phyloP scores from a whole-genome alignment of 2,113 vertebrate species.

The Neogobius melanostomus region DNA sequence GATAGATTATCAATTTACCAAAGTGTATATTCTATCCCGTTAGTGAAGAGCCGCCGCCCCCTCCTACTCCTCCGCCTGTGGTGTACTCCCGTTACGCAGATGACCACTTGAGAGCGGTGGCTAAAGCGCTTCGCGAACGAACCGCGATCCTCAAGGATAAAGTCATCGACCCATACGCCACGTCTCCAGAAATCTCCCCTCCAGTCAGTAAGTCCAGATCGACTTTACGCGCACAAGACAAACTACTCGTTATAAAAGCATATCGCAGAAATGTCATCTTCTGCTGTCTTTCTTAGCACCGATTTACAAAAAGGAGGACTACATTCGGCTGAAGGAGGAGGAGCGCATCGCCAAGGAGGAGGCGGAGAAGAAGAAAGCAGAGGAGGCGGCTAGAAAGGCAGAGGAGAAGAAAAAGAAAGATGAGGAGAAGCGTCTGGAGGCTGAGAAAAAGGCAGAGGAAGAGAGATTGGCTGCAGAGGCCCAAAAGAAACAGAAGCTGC shows the following conservation, averaged over 20 bases:
- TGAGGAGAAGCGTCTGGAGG: constrained; percentile 64
- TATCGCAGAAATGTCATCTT: not conserved
- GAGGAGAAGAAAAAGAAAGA: constrained; percentile 74
- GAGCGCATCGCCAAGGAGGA: constrained; percentile 67
- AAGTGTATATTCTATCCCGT: constrained; percentile 3
- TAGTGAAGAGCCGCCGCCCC: constrained; percentile 48
- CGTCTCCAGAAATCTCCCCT: constrained; percentile 84
- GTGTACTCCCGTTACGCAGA: constrained; percentile 75
- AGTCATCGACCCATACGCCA: constrained; percentile 76
- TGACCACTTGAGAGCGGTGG: constrained; percentile 66
- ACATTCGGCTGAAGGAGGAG: constrained; percentile 60
- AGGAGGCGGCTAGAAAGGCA: constrained; percentile 63
- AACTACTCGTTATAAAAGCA: not conserved
- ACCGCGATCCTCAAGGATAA: constrained; percentile 75
- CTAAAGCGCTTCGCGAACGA: constrained; percentile 73
- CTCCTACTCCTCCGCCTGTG: constrained; percentile 30
- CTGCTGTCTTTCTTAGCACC: constrained; percentile 55
- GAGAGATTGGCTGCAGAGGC: constrained; percentile 63
- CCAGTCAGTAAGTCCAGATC: constrained; percentile 79
- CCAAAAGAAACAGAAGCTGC: constrained; percentile 45
- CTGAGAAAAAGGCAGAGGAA: constrained; percentile 66
- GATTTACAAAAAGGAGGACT: constrained; percentile 66
- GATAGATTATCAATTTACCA: too few species aligned
- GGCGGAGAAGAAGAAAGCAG: constrained; percentile 64
- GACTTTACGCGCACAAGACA: not conserved